Percentiles rank a stretch among this genome's conserved stretches.
phyloP scores from a whole-genome alignment of 64 coral and sea anemone genomes.

The Astreopora myriophthalma region DNA sequence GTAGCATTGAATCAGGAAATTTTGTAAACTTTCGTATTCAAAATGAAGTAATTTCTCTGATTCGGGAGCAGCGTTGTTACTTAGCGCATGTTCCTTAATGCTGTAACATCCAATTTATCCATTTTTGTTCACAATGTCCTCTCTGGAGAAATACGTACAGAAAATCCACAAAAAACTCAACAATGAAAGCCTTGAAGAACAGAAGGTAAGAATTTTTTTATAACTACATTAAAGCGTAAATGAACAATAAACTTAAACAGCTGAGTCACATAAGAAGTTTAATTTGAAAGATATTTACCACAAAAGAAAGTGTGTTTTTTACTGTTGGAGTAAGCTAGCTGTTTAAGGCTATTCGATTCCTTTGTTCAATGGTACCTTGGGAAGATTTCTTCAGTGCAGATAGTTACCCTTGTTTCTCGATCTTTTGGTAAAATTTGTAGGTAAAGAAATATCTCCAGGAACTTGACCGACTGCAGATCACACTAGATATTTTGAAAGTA shows the following conservation, averaged over 20 bases:
- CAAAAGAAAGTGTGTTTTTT: too few relatives aligned
- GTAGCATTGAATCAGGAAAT: not conserved
- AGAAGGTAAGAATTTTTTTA: constrained; percentile 35
- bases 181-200: constrained; percentile 49
- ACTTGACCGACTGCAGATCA: constrained; percentile 82
- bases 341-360: not conserved
- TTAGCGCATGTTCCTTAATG: not conserved
- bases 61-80: not conserved
- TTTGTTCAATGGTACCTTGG: not conserved
- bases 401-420: not conserved
- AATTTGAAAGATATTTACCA: too few relatives aligned
- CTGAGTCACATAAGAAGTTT: too few relatives aligned
- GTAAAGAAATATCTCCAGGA: constrained; percentile 87
- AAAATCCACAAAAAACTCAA: constrained; percentile 68
- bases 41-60: not conserved
- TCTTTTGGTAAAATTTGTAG: constrained; percentile 22
- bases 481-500: constrained; percentile 88
- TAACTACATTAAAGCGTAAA: not conserved
- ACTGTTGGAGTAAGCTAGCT: too few relatives aligned
- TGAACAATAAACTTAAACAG: not conserved
- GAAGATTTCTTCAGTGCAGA: not conserved
- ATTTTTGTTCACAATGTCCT: constrained; percentile 7
- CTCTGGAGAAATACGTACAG: constrained; percentile 55
- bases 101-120: not conserved
- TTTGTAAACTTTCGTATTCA: not conserved